These are phyloP conservation scores for Sarcophaga peregrina DNA, from an alignment of 1,140 invertebrate genomes.

Conservation along the genomic window DNA sequence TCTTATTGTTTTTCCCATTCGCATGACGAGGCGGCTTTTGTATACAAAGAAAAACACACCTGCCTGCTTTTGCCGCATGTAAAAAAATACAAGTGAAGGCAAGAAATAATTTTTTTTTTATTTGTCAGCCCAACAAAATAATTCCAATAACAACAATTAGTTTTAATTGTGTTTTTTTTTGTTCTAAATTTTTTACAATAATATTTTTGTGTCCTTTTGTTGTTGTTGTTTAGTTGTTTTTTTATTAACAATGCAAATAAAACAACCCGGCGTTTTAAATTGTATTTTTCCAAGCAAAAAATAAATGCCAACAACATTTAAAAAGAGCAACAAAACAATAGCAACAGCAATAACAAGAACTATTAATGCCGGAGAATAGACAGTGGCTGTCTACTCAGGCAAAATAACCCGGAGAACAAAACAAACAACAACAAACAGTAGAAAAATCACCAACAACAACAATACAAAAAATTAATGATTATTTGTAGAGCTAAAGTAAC, in stretches of 20 bases:
- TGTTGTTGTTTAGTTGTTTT: too few relatives aligned
- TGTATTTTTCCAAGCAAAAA: conserved; percentile 1
- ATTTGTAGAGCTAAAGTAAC: conserved; percentile 1
- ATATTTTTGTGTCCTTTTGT: too few relatives aligned
- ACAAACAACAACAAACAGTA: not conserved
- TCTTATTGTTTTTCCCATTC: too few relatives aligned
- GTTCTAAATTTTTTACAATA: not conserved
- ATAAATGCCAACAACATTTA: not conserved
- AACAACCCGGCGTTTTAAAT: not conserved
- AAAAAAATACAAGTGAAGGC: not conserved
- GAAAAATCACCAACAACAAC: not conserved
- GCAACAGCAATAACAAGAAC: too few relatives aligned
- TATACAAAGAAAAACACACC: conserved; percentile 18
- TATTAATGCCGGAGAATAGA: not conserved
- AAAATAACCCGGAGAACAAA: not conserved
- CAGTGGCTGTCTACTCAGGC: not conserved
- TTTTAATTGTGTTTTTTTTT: not conserved
- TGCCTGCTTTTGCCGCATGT: conserved; percentile 8
- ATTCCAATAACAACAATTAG: not conserved
- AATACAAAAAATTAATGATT: not conserved
- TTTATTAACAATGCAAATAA: not conserved
- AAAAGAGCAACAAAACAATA: not conserved
- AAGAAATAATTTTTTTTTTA: not conserved
- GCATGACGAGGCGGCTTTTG: not conserved
- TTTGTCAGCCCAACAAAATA: not conserved